Percentiles rank a stretch among this genome's conserved stretches.
phyloP scores from a whole-genome alignment of 2,888 invertebrate genomes.

The Pyrrhosoma nymphula region DNA sequence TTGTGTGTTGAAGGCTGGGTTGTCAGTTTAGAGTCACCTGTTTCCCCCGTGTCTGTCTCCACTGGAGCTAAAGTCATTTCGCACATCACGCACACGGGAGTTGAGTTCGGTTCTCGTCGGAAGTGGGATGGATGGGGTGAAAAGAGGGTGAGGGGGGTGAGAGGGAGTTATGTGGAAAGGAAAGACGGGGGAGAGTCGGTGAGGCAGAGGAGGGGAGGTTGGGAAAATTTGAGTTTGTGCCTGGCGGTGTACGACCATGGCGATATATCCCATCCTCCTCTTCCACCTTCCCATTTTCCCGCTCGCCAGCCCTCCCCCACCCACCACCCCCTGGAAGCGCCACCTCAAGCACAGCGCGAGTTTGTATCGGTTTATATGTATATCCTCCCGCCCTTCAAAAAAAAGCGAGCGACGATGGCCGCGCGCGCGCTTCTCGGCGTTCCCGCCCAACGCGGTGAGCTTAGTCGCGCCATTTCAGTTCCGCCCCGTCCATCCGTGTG shows the following conservation, averaged over 20 bases:
- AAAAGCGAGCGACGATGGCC: neutral
- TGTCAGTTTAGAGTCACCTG: neutral
- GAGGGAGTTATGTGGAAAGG: neutral
- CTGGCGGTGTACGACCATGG: slow-evolving; percentile 33
- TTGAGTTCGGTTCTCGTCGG: neutral
- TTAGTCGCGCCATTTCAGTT: slow-evolving; percentile 37
- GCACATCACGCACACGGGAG: neutral
- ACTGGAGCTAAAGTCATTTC: neutral
- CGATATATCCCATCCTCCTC: neutral
- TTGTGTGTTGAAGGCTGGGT: too few species aligned
- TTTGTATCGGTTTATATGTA: neutral
- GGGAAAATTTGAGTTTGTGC: slow-evolving; percentile 37
- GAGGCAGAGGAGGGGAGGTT: neutral
- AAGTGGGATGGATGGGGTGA: neutral
- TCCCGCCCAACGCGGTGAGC: neutral
- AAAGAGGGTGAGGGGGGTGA: neutral
- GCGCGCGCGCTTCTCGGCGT: neutral
- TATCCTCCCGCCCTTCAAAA: neutral
- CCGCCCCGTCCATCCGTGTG: slow-evolving; percentile 24
- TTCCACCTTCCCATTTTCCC: neutral
- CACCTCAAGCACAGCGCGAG: neutral
- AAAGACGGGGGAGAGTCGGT: neutral
- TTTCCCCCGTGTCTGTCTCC: too few species aligned
- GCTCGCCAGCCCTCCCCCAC: too few species aligned
- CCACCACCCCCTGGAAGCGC: neutral